Percentiles rank a stretch among this genome's conserved stretches.
phyloP scores from a whole-genome alignment of 2,113 vertebrate genomes.

The Kobus ellipsiprymnus region DNA sequence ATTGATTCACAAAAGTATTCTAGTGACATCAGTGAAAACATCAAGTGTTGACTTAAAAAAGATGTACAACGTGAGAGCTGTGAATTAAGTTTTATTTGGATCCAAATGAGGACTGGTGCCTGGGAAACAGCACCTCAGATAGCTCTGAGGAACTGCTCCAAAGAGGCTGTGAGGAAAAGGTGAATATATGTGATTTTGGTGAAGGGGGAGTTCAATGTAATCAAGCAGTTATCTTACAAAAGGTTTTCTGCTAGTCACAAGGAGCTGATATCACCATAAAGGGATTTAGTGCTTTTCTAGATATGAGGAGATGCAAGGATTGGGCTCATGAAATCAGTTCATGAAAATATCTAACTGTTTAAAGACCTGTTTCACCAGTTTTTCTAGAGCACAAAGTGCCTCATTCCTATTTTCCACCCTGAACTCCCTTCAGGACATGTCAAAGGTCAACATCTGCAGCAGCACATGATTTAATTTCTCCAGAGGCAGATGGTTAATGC shows the following conservation, averaged over 20 bases:
- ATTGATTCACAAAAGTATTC: not conserved
- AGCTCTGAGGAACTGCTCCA: not conserved
- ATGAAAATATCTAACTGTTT: not conserved
- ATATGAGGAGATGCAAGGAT: not conserved
- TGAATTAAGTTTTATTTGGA: not conserved
- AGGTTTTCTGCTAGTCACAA: not conserved
- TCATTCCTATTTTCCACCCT: not conserved
- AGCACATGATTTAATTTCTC: not conserved
- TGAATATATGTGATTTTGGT: not conserved
- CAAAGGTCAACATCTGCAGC: not conserved
- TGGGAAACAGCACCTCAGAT: not conserved
- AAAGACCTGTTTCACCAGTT: not conserved
- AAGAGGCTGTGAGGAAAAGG: not conserved
- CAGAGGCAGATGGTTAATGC: not conserved
- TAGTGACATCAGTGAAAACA: not conserved
- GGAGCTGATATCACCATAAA: not conserved
- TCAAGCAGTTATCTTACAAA: not conserved
- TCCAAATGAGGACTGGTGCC: not conserved
- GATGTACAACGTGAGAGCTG: not conserved
- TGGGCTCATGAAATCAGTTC: not conserved
- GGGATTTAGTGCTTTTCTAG: not conserved
- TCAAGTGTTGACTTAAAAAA: not conserved
- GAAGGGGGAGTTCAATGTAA: not conserved
- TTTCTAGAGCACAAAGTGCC: not conserved
- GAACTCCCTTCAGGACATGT: not conserved